Evolutionary conservation across 2,888 invertebrate species (phyloP).

Genomic region (Willowsia nigromaculata): DNA sequence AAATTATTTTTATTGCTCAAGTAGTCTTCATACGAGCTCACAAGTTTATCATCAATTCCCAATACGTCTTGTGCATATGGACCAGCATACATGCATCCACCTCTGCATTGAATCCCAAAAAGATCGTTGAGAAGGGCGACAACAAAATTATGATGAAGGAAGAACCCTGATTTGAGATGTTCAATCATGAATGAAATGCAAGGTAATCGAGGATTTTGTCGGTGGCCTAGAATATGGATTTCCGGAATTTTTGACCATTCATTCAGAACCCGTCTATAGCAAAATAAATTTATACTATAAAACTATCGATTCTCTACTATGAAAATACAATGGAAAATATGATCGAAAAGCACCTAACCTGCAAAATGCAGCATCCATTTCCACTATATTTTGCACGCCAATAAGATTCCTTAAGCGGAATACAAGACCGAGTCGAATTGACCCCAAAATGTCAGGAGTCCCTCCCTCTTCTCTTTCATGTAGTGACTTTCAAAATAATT

Average conservation of each 20-base stretch:
- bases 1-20: neutral
- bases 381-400: slow-evolving; percentile 52
- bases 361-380: slow-evolving; percentile 62
- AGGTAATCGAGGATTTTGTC: slow-evolving; percentile 51
- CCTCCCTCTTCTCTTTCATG: slow-evolving; percentile 86
- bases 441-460: slow-evolving; percentile 88
- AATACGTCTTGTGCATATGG: slow-evolving; percentile 90
- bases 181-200: slow-evolving; percentile 74
- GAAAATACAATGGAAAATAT: no score
- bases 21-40: slow-evolving; percentile 85
- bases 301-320: no score
- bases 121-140: slow-evolving; percentile 93
- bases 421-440: slow-evolving; percentile 90
- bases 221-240: slow-evolving; percentile 67
- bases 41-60: slow-evolving; percentile 89
- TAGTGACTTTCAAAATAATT: slow-evolving; percentile 81
- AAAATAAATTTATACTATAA: neutral
- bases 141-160: slow-evolving; percentile 93
- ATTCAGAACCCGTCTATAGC: neutral
- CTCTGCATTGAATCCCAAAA: slow-evolving; percentile 88
- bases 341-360: slow-evolving; percentile 54
- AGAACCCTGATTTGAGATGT: slow-evolving; percentile 81
- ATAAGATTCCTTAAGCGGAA: slow-evolving; percentile 91
- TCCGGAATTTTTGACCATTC: slow-evolving; percentile 24
- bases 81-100: slow-evolving; percentile 86